Base-by-base conservation (phyloP, 2,888 invertebrate species). In the Agonopterix heracliana region DNA sequence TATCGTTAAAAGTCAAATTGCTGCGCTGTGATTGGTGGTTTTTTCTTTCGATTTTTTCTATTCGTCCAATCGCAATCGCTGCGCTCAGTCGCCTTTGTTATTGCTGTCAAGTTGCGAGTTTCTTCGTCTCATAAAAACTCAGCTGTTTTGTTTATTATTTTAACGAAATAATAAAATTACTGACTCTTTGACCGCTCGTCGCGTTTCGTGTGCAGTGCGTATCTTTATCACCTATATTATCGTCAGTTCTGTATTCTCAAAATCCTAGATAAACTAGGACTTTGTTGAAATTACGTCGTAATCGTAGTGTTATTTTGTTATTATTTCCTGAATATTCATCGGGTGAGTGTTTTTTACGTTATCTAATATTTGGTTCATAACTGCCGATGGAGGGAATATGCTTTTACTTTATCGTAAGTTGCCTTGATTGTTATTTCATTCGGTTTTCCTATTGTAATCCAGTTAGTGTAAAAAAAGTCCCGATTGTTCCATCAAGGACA, bases 201-300 rank as follows among this genome's bases (percentile, higher is more conserved):
- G 55, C 48, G 55, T 38, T 54, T 54, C 48, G 55, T 52, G 64
- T 65, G 55, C 46, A 49, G 54, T 60, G 56, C 52, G 46, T 2
- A 38, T 38, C 48, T 43, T 51, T 47, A 9, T 36, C 40, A 7
- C 4, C 12, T 26, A n/a, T 44, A 44, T 13, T 4, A 35, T n/a
- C 41, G 9, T 14, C 17, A 5, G 44, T 36, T 44, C 7, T 1
- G 12, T 44, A 48, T 50, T 53, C 50, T 42, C 48, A 41, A 41
- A 50, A 12, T 44, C 50, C 48, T 50, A 17, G 41, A 3, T 34
- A 12, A 12, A 17, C 10, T 48, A 48, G 53, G 53, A 46, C 45
- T 50, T 50, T 44, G 48, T 48, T 48, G 53, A 53, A 46, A 9
- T 46, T 46, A 46, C 46, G 48, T 40, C 51, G 46, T 51, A 48